Percentiles rank a stretch among this genome's conserved stretches.
These are phyloP conservation scores for Ophonus ardosiacus DNA, from an alignment of 2,888 invertebrate species.

Conservation along the genomic window DNA sequence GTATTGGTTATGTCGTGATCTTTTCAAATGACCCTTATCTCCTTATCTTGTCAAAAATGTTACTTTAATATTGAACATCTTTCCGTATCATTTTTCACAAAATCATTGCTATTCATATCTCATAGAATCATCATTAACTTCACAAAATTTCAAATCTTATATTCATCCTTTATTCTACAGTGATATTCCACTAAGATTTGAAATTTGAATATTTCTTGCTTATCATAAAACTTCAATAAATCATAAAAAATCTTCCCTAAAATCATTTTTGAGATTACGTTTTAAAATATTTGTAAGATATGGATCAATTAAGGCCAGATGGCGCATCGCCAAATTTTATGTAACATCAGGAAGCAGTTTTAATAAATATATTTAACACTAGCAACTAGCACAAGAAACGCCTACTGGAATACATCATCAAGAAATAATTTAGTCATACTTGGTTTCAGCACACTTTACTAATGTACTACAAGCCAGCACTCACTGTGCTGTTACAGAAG, in stretches of 20 bases:
- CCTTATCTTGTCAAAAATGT: too few relatives aligned
- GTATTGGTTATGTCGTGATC: too few relatives aligned
- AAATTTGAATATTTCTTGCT: neutral
- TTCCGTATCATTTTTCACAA: neutral
- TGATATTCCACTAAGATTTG: neutral
- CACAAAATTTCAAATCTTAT: neutral
- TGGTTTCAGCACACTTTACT: too few relatives aligned
- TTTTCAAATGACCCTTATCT: too few relatives aligned
- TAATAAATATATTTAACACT: too few relatives aligned
- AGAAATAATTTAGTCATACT: too few relatives aligned
- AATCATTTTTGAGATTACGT: neutral
- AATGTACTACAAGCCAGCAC: too few relatives aligned
- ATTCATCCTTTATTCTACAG: neutral
- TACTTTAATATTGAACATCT: neutral
- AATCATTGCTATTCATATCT: slow-evolving; percentile 35
- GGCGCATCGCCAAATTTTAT: slow-evolving; percentile 7
- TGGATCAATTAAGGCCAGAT: slow-evolving; percentile 1
- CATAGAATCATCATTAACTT: slow-evolving; percentile 3
- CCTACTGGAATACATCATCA: too few relatives aligned
- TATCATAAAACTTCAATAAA: neutral
- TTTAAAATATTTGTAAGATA: slow-evolving; percentile 3
- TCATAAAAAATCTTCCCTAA: neutral
- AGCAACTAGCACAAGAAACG: too few relatives aligned
- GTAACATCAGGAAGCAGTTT: slow-evolving; percentile 14
- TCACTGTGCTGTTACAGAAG: too few relatives aligned